Base-by-base conservation (phyloP, 1,140 invertebrate species). In the Ruditapes philippinarum region DNA sequence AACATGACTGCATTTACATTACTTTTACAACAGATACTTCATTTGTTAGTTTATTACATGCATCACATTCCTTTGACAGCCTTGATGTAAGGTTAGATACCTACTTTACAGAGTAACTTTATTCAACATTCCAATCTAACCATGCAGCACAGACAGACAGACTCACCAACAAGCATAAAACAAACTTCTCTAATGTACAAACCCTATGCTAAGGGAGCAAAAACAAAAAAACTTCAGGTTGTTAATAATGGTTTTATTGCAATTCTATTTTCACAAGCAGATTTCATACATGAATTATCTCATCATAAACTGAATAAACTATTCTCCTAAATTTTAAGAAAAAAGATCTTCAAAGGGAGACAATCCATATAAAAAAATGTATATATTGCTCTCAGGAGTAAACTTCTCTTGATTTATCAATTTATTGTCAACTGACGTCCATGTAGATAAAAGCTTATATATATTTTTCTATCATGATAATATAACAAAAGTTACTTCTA, bases 231-330 rank as follows among this genome's bases (percentile, higher is more conserved):
- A 70, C 65, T 17, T 40, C 1, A 38, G 1, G 5, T 70, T 70
- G 65, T 70, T 70, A 70, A 70, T 70, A 38, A 70, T 70, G 12
- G 19, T 70, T 70, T 70, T 70, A 70, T 70, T 70, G 65, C 65
- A 38, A n/a, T 17, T 38, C 65, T 70, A 38, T 11, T n/a, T 70
- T 38, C 65, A 70, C 65, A 70, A 40, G 33, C 36, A 70, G 28
- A 9, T 70, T 70, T 70, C 1, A 70, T 70, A 70, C 36, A 70
- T 38, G 17, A 38, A 38, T 70, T 36, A 70, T 70, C 17, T 57
- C 17, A 57, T 57, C 5, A 4, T 19, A 12, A 19, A 12, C 25
- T 45, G 42, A 57, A n/a, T n/a, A 57, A 12, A 57, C 54, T 12
- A 57, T 57, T n/a, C 17, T n/a, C n/a, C 25, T 25, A 7, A 57